Evolutionary conservation across 2,797 vertebrate genomes (phyloP), one percentile per base, ranked within the genome.

Genomic region (Alauda arvensis): DNA sequence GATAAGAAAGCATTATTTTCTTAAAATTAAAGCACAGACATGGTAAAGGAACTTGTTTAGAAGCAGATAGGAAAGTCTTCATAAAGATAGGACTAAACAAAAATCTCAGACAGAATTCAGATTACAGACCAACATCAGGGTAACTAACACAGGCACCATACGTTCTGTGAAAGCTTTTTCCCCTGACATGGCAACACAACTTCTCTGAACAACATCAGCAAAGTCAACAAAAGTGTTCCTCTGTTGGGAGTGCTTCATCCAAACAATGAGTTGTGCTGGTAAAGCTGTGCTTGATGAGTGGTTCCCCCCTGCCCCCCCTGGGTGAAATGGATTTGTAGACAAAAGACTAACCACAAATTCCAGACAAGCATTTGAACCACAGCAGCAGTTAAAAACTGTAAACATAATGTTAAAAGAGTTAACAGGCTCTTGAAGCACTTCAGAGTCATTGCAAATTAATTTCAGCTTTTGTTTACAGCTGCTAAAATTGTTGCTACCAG

Each of bases 161-260:
- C 0, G 0, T 66, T 68, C 59, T 55, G 55, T 77, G 20, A 59
- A 74, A 49, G n/a, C 74, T 81, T 86, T 90, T 89, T 78, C 67
- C 33, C 85, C 87, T 79, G 83, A 87, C 85, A 48, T 4, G 48
- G 72, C 83, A 86, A 82, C 29, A 70, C 78, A 89, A 88, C 45
- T 87, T 68, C 87, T 70, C 80, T 89, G 68, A 93, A 93, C 14
- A 4, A 70, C 70, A 87, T 87, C 82, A 91, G 74, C 85, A 87
- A 79, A 91, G 83, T 72, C 87, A 93, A 91, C 89, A 89, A 87
- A 94, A 93, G 75, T 40, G 7, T 77, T 78, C 63, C 81, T 81
- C 92, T 83, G 34, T 66, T 60, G 72, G 33, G 40, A 57, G 19
- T 33, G 76, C 72, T 88, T 79, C 88, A 80, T 55, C 66, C 55